These are phyloP conservation scores for Troides oblongomaculatus DNA, from an alignment of 2,888 invertebrate species.

Conservation along the genomic window DNA sequence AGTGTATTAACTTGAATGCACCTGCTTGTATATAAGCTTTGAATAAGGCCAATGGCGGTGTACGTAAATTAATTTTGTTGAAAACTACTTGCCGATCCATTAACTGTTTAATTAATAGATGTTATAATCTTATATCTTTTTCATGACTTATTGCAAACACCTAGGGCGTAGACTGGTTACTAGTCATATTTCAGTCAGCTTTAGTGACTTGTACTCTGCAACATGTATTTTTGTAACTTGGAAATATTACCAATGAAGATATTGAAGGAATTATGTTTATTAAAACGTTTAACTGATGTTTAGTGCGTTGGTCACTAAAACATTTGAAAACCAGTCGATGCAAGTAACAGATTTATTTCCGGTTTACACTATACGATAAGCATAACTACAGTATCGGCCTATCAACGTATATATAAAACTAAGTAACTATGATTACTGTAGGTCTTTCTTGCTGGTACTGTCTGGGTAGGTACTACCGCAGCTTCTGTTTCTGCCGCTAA, in stretches of 20 bases:
- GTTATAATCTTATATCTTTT: neutral
- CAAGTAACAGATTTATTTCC: too few relatives aligned
- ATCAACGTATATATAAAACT: too few relatives aligned
- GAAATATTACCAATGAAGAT: neutral
- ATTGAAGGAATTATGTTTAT: neutral
- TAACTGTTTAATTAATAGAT: conserved; percentile 7
- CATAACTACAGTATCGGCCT: too few relatives aligned
- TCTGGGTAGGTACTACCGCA: too few relatives aligned
- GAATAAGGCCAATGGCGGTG: conserved; percentile 1
- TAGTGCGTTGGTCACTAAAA: neutral
- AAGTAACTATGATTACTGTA: too few relatives aligned
- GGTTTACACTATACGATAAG: too few relatives aligned
- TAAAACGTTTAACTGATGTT: neutral
- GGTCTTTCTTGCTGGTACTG: too few relatives aligned
- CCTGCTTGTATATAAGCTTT: conserved; percentile 13
- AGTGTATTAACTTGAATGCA: conserved; percentile 5
- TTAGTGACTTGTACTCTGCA: neutral
- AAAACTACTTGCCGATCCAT: conserved; percentile 3
- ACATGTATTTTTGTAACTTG: neutral
- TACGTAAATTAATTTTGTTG: conserved; percentile 18
- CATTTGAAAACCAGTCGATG: neutral
- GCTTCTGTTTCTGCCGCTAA: too few relatives aligned
- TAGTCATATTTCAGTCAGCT: neutral
- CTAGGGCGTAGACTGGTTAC: neutral
- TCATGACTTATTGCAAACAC: neutral